phyloP scores from a whole-genome alignment of 2,888 invertebrate species.

The Horisme vitalbata region DNA sequence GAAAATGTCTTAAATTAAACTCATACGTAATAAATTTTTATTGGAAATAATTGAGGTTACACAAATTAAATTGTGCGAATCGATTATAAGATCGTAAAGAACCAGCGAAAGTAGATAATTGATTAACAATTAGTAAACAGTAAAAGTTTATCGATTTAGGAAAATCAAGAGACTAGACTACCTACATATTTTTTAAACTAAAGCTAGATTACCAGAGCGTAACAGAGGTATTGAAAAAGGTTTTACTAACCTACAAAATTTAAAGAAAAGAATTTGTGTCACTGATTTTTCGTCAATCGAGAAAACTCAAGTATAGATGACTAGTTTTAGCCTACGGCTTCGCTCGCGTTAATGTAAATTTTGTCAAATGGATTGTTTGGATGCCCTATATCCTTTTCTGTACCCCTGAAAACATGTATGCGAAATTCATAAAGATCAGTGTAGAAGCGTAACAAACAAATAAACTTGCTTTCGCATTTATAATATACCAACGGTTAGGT shows the following conservation, averaged over 20 bases:
- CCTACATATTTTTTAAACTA: constrained; percentile 26
- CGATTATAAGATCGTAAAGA: constrained; percentile 28
- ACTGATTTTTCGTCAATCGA: no score
- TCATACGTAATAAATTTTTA: constrained; percentile 4
- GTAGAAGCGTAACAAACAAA: no score
- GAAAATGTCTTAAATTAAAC: neutral
- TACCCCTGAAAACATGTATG: no score
- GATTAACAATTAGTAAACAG: constrained; percentile 43
- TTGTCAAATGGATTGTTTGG: no score
- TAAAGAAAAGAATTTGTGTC: constrained; percentile 8
- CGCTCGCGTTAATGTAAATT: no score
- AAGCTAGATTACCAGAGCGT: constrained; percentile 32
- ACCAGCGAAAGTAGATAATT: constrained; percentile 55
- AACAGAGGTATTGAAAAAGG: constrained; percentile 3
- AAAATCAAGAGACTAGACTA: constrained; percentile 46
- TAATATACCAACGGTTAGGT: no score
- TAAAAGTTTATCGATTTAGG: constrained; percentile 51
- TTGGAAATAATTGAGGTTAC: constrained; percentile 27
- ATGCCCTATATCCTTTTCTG: no score
- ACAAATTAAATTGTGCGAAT: constrained; percentile 28
- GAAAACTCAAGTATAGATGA: no score
- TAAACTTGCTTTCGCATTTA: no score
- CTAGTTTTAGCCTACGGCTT: no score
- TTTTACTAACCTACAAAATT: neutral
- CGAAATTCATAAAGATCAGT: no score